phyloP scores from a whole-genome alignment of 2,888 invertebrate species.

The Eubasilissa splendida region DNA sequence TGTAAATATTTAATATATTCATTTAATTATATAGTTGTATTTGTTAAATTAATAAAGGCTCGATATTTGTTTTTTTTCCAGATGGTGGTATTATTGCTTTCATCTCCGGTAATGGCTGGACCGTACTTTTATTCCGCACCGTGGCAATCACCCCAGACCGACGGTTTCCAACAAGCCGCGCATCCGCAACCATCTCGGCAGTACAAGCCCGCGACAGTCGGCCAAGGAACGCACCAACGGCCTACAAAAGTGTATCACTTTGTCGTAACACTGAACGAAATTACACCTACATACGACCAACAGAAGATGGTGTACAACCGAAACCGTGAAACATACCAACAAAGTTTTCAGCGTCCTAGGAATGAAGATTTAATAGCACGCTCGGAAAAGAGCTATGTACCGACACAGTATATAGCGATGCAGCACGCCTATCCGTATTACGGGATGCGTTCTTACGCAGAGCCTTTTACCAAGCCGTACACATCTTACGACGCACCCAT shows the following conservation, averaged over 20 bases:
- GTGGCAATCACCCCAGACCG: not conserved
- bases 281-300: not conserved
- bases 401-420: not conserved
- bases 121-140: slow-evolving; percentile 2
- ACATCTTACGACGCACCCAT: slow-evolving; percentile 19
- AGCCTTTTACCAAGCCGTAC: not conserved
- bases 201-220: not conserved
- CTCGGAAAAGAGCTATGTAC: not conserved
- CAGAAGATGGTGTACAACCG: not conserved
- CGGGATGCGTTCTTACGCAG: not conserved
- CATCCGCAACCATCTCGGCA: not conserved
- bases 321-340: not conserved
- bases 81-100: slow-evolving; percentile 1
- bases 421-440: not conserved
- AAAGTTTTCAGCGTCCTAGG: not conserved
- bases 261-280: not conserved
- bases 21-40: no score
- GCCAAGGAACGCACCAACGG: not conserved
- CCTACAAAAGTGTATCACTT: not conserved
- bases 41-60: no score
- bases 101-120: not conserved
- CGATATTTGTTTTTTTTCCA: not conserved
- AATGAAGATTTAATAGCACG: not conserved
- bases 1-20: no score
- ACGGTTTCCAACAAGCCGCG: not conserved